Conservation (phyloP, 2,888 invertebrate species). For the Periphyllus acericola region DNA sequence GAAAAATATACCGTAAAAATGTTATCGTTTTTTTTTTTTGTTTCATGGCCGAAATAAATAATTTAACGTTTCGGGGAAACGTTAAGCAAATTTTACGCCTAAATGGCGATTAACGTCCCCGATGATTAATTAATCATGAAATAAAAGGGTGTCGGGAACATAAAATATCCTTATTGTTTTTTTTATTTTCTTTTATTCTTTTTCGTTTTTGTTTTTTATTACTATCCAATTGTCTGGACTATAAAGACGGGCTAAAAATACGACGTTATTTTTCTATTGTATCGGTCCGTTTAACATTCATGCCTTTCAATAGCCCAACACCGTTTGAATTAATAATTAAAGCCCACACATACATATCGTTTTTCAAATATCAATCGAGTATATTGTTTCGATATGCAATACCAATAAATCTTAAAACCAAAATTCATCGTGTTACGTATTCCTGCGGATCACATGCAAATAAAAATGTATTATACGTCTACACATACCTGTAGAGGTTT, state of each 20-base stretch:
- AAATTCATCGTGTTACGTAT: too few species aligned
- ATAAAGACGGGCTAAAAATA: not conserved
- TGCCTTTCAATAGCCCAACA: not conserved
- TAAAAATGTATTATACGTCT: too few species aligned
- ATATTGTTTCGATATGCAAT: too few species aligned
- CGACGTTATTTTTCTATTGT: not conserved
- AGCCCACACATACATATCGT: too few species aligned
- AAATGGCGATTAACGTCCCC: not conserved
- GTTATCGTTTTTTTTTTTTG: not conserved
- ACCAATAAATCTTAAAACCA: too few species aligned
- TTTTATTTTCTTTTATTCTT: not conserved
- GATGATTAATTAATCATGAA: not conserved
- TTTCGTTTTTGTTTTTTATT: too few species aligned
- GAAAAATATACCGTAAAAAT: not conserved
- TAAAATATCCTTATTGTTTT: not conserved
- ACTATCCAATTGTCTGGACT: not conserved
- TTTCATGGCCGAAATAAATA: not conserved
- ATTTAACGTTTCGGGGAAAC: not conserved
- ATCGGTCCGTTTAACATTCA: not conserved
- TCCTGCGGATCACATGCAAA: too few species aligned
- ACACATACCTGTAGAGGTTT: too few species aligned
- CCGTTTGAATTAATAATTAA: not conserved
- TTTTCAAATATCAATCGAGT: too few species aligned
- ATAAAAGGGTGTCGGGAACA: not conserved
- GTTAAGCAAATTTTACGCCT: not conserved